Evolutionary conservation across 2,113 vertebrate species (phyloP).

Genomic region (Nansenia antarctica): DNA sequence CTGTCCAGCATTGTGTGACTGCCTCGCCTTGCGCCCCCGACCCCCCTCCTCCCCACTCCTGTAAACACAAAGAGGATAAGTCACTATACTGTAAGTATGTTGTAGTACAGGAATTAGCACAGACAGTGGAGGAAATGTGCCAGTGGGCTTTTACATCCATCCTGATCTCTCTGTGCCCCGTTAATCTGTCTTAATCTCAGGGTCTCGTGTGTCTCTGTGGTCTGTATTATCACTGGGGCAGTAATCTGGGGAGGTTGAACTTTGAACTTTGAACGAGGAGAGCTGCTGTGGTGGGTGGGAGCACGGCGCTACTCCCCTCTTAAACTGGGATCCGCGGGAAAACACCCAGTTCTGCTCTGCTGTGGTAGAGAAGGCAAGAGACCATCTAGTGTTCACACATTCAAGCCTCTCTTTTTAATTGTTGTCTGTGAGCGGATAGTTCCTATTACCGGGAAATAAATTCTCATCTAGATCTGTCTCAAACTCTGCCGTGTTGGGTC

Average conservation of each 20-base stretch:
- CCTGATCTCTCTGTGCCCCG: not conserved
- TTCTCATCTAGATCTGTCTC: too few species aligned
- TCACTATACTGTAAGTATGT: not conserved
- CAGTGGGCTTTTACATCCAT: conserved; percentile 8
- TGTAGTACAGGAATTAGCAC: conserved; percentile 4
- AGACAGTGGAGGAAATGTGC: conserved; percentile 10
- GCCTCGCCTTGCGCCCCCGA: not conserved
- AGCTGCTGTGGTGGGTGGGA: not conserved
- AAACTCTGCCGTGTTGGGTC: too few species aligned
- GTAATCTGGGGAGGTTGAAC: conserved; percentile 11
- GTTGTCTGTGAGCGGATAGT: too few species aligned
- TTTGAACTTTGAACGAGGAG: not conserved
- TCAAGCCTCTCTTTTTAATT: too few species aligned
- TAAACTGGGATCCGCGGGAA: not conserved
- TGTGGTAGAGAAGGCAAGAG: too few species aligned
- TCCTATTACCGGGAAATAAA: too few species aligned
- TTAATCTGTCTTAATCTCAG: conserved; percentile 51
- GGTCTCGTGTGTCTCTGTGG: conserved; percentile 30
- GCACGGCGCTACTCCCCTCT: not conserved
- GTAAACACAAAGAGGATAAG: not conserved
- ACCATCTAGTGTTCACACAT: too few species aligned
- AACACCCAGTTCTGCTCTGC: not conserved
- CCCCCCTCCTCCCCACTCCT: not conserved
- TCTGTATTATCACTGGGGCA: conserved; percentile 28
- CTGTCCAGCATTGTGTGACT: not conserved